Evolutionary conservation across 1,140 invertebrate species (phyloP).

Genomic region (Lordiphosa mommai): DNA sequence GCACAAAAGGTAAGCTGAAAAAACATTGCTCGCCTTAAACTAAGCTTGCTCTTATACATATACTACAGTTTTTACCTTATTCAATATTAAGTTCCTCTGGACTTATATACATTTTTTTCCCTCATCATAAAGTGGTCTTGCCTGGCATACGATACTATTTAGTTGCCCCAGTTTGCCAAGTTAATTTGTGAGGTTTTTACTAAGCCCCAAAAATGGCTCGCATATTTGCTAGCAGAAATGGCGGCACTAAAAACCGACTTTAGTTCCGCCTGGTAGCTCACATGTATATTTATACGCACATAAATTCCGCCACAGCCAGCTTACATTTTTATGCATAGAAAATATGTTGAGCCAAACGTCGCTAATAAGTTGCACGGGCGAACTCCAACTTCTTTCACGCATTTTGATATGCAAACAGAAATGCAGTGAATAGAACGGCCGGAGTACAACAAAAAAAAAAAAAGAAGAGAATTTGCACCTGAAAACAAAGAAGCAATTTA

Average conservation of each 20-base stretch:
- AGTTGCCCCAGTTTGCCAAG: constrained; percentile 27
- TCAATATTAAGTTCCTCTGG: too few relatives aligned
- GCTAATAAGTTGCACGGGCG: constrained; percentile 62
- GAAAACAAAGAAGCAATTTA: constrained; percentile 69
- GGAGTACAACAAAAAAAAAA: constrained; percentile 9
- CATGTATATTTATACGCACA: constrained; percentile 71
- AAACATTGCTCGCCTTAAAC: too few relatives aligned
- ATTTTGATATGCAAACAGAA: constrained; percentile 74
- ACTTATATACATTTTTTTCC: too few relatives aligned
- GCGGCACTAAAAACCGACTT: constrained; percentile 54
- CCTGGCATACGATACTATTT: not conserved
- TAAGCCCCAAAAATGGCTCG: constrained; percentile 51
- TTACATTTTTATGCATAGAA: constrained; percentile 73
- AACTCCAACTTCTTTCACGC: constrained; percentile 52
- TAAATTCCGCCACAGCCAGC: constrained; percentile 52
- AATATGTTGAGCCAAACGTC: constrained; percentile 59
- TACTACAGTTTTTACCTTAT: too few relatives aligned
- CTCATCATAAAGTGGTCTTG: too few relatives aligned
- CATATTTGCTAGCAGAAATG: constrained; percentile 26
- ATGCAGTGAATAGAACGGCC: constrained; percentile 65
- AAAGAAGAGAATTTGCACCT: constrained; percentile 57
- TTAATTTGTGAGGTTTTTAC: constrained; percentile 55
- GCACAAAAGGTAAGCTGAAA: too few relatives aligned
- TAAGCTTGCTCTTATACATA: too few relatives aligned
- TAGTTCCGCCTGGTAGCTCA: constrained; percentile 37